phyloP scores from a whole-genome alignment of 2,888 invertebrate genomes.

The Lumbricus terrestris region DNA sequence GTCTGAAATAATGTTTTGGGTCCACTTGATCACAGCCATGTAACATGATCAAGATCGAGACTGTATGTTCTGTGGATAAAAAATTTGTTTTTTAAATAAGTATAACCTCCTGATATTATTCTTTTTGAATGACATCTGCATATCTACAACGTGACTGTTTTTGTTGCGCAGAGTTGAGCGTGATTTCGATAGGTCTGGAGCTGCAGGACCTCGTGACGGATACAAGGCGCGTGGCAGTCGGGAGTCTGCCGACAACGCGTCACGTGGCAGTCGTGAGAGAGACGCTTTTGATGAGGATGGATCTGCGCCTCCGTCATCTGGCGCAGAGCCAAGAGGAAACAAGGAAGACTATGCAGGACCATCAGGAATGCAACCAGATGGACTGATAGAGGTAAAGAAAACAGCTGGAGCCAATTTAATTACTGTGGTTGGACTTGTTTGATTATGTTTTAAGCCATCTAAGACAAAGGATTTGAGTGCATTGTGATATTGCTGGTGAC shows the following conservation, averaged over 20 bases:
- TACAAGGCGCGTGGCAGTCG: background rate
- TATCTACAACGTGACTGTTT: background rate
- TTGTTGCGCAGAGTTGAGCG: background rate
- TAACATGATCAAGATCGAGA: no score
- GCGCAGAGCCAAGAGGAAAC: background rate
- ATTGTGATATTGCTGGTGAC: background rate
- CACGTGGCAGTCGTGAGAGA: constrained; percentile 8
- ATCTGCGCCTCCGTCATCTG: background rate
- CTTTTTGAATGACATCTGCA: background rate
- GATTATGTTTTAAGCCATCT: background rate
- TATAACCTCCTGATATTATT: background rate
- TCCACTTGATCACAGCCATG: no score
- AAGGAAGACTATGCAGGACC: constrained; percentile 64
- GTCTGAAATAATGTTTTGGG: no score
- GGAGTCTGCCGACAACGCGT: background rate
- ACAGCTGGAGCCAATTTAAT: background rate
- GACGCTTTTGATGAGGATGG: background rate
- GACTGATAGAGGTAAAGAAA: constrained; percentile 72
- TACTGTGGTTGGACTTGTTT: background rate
- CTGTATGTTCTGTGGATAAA: no score
- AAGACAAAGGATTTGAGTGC: background rate
- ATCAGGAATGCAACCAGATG: constrained; percentile 86
- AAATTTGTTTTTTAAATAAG: no score
- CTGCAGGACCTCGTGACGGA: background rate
- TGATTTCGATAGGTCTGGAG: background rate